Percentiles rank a stretch among this genome's conserved stretches.
Conservation (phyloP, 2,888 invertebrate species). For the Isoperla grammatica region DNA sequence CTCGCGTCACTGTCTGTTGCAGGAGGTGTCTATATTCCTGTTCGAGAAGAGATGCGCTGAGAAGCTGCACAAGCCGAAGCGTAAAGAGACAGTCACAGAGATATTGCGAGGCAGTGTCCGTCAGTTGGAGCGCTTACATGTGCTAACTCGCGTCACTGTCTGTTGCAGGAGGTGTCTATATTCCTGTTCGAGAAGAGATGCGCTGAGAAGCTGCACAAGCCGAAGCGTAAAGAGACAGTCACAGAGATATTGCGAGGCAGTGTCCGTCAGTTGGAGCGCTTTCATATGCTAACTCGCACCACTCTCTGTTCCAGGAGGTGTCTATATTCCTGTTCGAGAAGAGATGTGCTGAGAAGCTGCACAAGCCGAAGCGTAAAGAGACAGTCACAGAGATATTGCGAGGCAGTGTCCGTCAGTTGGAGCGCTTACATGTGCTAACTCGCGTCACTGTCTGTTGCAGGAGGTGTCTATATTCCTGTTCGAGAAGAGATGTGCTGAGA, state of each 20-base stretch:
- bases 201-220: conserved; percentile 88
- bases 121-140: no score
- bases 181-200: conserved; percentile 91
- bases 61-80: conserved; percentile 85
- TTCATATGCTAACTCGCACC: no score
- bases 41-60: conserved; percentile 92
- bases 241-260: conserved; percentile 79
- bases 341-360: conserved; percentile 83
- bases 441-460: conserved; percentile 52
- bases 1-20: conserved; percentile 40
- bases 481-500: conserved; percentile 88
- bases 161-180: conserved; percentile 80
- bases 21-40: conserved; percentile 92
- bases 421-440: no score
- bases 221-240: conserved; percentile 86
- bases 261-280: conserved; percentile 70
- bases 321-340: conserved; percentile 94
- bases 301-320: conserved; percentile 64
- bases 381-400: conserved; percentile 84
- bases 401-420: conserved; percentile 70
- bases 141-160: no score
- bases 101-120: conserved; percentile 72
- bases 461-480: conserved; percentile 91
- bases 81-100: conserved; percentile 89
- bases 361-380: conserved; percentile 87